These are phyloP conservation scores for Silurus aristotelis DNA, from an alignment of 2,797 vertebrate genomes.

Conservation along the genomic window DNA sequence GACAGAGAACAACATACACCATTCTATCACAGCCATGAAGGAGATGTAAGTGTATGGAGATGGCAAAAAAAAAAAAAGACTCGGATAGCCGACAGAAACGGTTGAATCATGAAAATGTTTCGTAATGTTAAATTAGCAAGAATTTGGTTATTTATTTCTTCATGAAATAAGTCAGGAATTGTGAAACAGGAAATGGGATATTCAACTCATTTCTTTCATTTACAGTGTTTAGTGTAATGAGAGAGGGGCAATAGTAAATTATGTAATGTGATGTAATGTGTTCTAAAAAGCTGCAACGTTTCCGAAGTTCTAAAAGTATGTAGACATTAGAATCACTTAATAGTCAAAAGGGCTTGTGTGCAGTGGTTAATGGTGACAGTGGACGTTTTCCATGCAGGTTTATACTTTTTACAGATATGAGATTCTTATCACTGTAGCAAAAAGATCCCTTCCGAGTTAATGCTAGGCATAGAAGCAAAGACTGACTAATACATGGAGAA, in stretches of 20 bases:
- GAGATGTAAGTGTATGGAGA: constrained; percentile 59
- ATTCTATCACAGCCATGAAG: constrained; percentile 54
- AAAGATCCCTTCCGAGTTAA: not conserved
- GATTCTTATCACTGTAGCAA: not conserved
- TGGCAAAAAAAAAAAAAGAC: not conserved
- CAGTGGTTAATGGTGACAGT: constrained; percentile 25
- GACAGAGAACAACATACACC: constrained; percentile 46
- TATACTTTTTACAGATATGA: not conserved
- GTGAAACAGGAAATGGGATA: not conserved
- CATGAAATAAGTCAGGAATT: not conserved
- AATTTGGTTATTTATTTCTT: not conserved
- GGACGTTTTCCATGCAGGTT: not conserved
- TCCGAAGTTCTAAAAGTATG: constrained; percentile 1
- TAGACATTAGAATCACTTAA: not conserved
- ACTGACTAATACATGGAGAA: not conserved
- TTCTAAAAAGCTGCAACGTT: constrained; percentile 62
- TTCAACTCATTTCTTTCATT: not conserved
- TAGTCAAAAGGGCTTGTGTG: not conserved
- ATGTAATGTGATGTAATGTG: constrained; percentile 68
- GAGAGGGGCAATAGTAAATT: constrained; percentile 58
- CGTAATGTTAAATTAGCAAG: not conserved
- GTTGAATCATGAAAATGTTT: not conserved
- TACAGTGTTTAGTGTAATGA: constrained; percentile 22
- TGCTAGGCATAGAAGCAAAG: not conserved
- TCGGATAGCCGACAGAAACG: not conserved